Conservation (phyloP, 2,888 invertebrate genomes). For the Lysandra bellargus region DNA sequence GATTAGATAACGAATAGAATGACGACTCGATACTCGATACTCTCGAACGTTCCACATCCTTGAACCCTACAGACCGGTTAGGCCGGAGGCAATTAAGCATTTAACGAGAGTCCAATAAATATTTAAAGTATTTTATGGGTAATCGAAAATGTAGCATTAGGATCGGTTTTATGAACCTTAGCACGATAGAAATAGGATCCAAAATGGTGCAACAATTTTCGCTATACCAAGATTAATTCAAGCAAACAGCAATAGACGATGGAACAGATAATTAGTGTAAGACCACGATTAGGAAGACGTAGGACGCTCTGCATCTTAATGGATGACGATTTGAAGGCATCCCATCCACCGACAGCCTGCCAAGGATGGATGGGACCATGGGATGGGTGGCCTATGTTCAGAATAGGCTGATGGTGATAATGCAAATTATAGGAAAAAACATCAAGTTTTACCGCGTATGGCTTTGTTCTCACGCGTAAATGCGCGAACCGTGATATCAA, state of each 20-base stretch:
- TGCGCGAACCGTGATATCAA: background rate
- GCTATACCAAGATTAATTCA: too few species aligned
- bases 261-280: background rate
- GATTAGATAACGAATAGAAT: background rate
- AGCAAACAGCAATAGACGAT: background rate
- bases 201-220: background rate
- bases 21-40: background rate
- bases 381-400: too few species aligned
- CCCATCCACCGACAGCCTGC: too few species aligned
- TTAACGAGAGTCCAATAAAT: background rate
- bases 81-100: background rate
- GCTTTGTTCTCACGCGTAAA: background rate
- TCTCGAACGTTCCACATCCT: conserved; percentile 3
- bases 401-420: too few species aligned
- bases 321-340: too few species aligned
- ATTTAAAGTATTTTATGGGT: background rate
- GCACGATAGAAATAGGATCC: background rate
- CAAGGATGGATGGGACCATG: too few species aligned
- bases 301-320: too few species aligned
- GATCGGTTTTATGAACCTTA: background rate
- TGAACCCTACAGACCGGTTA: background rate
- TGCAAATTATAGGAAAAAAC: too few species aligned
- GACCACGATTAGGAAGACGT: too few species aligned
- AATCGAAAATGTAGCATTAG: background rate
- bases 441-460: background rate